Evolutionary conservation across 2,888 invertebrate genomes (phyloP), one percentile per base, ranked within the genome.

Genomic region (Hermaeophaga mercurialis): DNA sequence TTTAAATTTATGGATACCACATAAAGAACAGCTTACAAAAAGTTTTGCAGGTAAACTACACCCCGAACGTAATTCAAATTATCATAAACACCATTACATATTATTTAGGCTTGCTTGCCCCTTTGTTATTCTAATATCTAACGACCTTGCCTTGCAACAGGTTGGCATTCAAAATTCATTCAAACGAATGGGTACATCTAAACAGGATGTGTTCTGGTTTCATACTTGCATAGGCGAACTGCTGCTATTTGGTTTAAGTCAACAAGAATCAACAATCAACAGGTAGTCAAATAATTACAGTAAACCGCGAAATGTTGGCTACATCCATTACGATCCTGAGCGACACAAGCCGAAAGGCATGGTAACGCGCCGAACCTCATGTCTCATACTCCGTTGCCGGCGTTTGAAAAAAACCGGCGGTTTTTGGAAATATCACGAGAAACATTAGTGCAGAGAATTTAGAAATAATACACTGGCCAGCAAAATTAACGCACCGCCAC

Each of bases 321-420:
- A 56, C 36, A 39, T 41, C 22, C 39, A 43, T 47, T 48, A 46
- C 67, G 67, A 67, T 24, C 44, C 18, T 5, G 8, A 22, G 38
- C 70, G 70, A 62, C 56, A 28, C 38, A 11, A 17, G 48, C 62
- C 71, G 71, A 71, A 46, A 65, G 62, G 67, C 69, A 67, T 71
- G 71, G 71, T 70, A 73, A 73, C 69, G 68, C 68, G 73, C 71
- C 71, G 71, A 70, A 63, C 61, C 62, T 64, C 64, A 64, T 67
- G 61, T 69, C 67, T 68, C 70, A 69, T 67, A 26, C 50, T 19
- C 8, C n/a, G 41, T 50, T 64, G 59, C 56, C 52, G 49, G 12
- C 4, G n/a, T 22, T 22, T n/a, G n/a, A n/a, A n/a, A n/a, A n/a
- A n/a, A n/a, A n/a, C n/a, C n/a, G n/a, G n/a, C n/a, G n/a, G n/a